Percentiles rank a stretch among this genome's conserved stretches.
Conservation (phyloP, 1,140 invertebrate species). For the Cephus cinctus region DNA sequence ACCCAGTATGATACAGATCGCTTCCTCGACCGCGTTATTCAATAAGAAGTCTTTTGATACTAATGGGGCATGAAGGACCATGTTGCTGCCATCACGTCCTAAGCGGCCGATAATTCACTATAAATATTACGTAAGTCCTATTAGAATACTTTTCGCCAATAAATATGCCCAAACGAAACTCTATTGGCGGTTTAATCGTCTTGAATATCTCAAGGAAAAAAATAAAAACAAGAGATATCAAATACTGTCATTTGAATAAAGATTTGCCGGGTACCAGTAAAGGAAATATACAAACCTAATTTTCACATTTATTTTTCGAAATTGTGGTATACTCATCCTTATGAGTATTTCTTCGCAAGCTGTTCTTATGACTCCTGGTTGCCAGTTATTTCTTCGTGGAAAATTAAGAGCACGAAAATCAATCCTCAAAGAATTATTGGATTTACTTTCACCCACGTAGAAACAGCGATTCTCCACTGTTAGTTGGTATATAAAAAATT, state of each 20-base stretch:
- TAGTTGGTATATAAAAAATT: slow-evolving; percentile 13
- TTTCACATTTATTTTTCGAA: slow-evolving; percentile 14
- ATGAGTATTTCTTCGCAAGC: slow-evolving; percentile 27
- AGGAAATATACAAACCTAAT: slow-evolving; percentile 20
- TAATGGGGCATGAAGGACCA: too few species aligned
- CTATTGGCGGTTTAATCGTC: too few species aligned
- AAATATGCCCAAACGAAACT: too few species aligned
- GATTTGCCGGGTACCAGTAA: too few species aligned
- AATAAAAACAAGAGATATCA: too few species aligned
- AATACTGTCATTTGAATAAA: too few species aligned
- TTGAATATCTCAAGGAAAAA: too few species aligned
- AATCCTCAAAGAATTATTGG: slow-evolving; percentile 13
- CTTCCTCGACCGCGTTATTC: slow-evolving; percentile 20
- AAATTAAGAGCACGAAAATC: slow-evolving; percentile 11
- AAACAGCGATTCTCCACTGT: slow-evolving; percentile 29
- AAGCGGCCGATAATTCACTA: slow-evolving; percentile 14
- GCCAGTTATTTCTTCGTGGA: slow-evolving; percentile 13
- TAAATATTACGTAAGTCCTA: too few species aligned
- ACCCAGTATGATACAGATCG: slow-evolving; percentile 20
- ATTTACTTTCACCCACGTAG: slow-evolving; percentile 1
- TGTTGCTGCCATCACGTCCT: slow-evolving; percentile 8
- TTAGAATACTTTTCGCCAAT: too few species aligned
- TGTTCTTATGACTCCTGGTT: slow-evolving; percentile 17
- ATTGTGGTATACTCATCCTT: slow-evolving; percentile 22
- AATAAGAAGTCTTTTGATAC: slow-evolving; percentile 16